Evolutionary conservation across 1,140 invertebrate species (phyloP).

Genomic region (Lepidurus apus): DNA sequence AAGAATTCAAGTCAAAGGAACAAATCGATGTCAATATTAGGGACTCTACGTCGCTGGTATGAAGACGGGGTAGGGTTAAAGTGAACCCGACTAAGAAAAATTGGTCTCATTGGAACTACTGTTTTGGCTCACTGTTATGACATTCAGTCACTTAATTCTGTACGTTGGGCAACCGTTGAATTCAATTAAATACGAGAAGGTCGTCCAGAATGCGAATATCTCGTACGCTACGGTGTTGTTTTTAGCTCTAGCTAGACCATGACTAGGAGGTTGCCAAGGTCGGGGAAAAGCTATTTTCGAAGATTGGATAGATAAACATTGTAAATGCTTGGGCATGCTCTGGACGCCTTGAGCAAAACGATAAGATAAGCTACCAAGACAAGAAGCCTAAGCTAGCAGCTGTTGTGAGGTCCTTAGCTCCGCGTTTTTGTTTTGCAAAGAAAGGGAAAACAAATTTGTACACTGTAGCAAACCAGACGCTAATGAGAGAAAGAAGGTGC

Average conservation of each 20-base stretch:
- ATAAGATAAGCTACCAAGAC: constrained; percentile 5
- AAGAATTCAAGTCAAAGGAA: no score
- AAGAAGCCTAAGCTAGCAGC: neutral
- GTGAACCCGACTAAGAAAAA: no score
- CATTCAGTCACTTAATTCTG: no score
- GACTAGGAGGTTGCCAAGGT: constrained; percentile 1
- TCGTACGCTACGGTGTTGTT: neutral
- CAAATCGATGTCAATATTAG: no score
- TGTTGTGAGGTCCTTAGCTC: neutral
- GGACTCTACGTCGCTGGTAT: no score
- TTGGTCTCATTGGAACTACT: no score
- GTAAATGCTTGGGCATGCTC: constrained; percentile 2
- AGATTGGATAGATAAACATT: constrained; percentile 20
- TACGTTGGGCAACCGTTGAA: neutral
- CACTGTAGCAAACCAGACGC: neutral
- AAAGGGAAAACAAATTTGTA: neutral
- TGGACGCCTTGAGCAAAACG: constrained; percentile 6
- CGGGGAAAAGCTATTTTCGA: neutral
- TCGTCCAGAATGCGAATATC: neutral
- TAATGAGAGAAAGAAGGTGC: constrained; percentile 17
- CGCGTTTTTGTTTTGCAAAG: neutral
- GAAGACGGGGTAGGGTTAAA: no score
- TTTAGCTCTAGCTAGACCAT: constrained; percentile 3
- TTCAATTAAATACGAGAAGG: neutral
- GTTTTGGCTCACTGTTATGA: no score